Base-by-base conservation (phyloP, 2,888 invertebrate species). In the Diplazon laetatorius region DNA sequence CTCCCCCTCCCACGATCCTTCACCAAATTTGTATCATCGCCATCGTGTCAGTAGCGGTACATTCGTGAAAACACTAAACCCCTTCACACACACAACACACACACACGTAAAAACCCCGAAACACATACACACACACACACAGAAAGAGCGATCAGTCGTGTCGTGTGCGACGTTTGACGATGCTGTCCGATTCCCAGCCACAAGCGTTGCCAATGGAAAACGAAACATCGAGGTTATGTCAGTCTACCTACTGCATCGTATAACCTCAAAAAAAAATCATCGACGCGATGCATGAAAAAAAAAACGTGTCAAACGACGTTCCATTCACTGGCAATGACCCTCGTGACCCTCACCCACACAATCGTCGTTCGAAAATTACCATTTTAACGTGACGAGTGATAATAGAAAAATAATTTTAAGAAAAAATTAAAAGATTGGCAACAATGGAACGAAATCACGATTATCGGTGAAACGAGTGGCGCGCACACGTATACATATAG, bases 201-300 rank as follows among this genome's bases (percentile, higher is more conserved):
- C 20, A 46, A 60, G 74, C 66, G 52, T 12, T 62, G 62, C 74
- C 74, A 75, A 68, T 55, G 52, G 37, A 6, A 46, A 14, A 16
- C 3, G 5, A 55, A 69, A 77, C 65, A 75, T 37, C 66, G 66
- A 78, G 78, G 78, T 78, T 78, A 78, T 66, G 75, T 75, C 25
- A 14, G 16, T 18, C 20, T n/a, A 1, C 10, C 3, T n/a, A 39
- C 12, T 4, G 2, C 9, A 14, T 22, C 12, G 2, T 25, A 52
- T 25, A 22, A 9, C 1, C 16, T 3, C 39, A 9, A 25, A 12
- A 55, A 25, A 55, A n/a, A n/a, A n/a, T n/a, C n/a, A n/a, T n/a
- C n/a, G n/a, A n/a, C n/a, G n/a, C n/a, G n/a, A 30, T 6, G 0
- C 30, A 8, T 2, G 1, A 12, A 8, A 16, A 30, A 22, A 12